Base-by-base conservation (phyloP, 2,797 vertebrate genomes). In the Oreochromis grahami region DNA sequence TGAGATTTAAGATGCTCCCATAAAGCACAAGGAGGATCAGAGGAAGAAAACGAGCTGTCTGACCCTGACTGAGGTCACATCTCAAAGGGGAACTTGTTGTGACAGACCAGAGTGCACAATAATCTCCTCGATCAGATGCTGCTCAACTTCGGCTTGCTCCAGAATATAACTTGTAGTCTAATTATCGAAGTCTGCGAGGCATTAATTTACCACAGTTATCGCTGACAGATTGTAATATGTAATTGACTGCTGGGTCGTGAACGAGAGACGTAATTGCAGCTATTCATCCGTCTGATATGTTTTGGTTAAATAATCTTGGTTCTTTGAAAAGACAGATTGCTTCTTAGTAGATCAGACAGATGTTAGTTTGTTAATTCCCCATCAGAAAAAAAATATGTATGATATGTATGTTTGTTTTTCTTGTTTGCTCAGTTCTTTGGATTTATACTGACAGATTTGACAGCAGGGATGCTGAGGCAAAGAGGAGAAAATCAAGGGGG, bases 141-240 rank as follows among this genome's bases (percentile, higher is more conserved):
- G 86, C 82, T 90, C 85, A 85, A 85, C 68, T 85, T 84, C 76
- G 81, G 56, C 68, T 85, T 88, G 74, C 88, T 92, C 78, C 77
- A 21, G 65, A 84, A 52, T 77, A 52, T 63, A 84, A 90, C 83
- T 91, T 68, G 88, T 88, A 89, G 81, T 82, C 81, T 93, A 93
- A 94, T 95, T 91, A 94, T 84, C 89, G 72, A 86, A 77, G 84
- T 83, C 86, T 86, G 85, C 84, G 87, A 90, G 89, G 88, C 88
- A 84, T 92, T 88, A 86, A 87, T 93, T 94, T 93, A 85, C 89
- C 85, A 93, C 70, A 87, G 91, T 87, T 91, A 91, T 93, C 88
- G 86, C 87, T 29, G 81, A 85, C 83, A 91, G 83, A 93, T 82
- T 90, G 86, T 81, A 45, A 85, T 80, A 58, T 90, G 85, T 94